These are phyloP conservation scores for Dipodomys merriami DNA, from an alignment of 2,113 vertebrate species.

Conservation along the genomic window DNA sequence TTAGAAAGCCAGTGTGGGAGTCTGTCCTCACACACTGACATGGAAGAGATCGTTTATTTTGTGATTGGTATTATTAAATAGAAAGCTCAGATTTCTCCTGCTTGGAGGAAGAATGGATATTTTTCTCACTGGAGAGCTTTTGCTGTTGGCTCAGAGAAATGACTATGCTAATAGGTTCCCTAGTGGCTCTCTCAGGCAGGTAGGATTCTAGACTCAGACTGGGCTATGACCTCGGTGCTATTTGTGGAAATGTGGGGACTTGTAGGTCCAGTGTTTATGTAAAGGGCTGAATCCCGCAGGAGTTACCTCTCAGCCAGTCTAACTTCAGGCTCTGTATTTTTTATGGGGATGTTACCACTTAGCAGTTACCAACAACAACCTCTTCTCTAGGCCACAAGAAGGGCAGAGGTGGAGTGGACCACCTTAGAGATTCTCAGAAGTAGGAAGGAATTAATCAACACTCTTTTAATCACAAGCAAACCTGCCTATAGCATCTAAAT, in stretches of 20 bases:
- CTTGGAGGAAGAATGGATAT: not conserved
- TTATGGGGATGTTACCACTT: no score
- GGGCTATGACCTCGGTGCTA: not conserved
- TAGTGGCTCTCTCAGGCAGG: not conserved
- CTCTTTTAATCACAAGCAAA: not conserved
- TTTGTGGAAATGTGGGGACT: not conserved
- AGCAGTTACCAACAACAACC: not conserved
- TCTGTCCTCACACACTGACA: not conserved
- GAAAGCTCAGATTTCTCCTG: conserved; percentile 46
- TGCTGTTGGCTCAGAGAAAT: not conserved
- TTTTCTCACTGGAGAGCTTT: not conserved
- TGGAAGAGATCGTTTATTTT: conserved; percentile 12
- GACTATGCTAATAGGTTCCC: not conserved
- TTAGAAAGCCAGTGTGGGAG: conserved; percentile 1
- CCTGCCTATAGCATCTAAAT: not conserved
- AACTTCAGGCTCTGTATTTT: not conserved
- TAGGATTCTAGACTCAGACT: not conserved
- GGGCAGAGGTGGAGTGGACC: accelerated
- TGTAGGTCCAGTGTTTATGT: not conserved
- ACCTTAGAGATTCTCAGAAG: not conserved
- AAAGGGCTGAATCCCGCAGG: not conserved
- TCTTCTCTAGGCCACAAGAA: not conserved
- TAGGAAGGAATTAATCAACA: not conserved
- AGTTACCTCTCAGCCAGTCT: not conserved
- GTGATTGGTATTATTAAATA: conserved; percentile 15